Percentiles rank a stretch among this genome's conserved stretches.
These are phyloP conservation scores for Andricus quercusramuli DNA, from an alignment of 2,888 invertebrate genomes.

Conservation along the genomic window DNA sequence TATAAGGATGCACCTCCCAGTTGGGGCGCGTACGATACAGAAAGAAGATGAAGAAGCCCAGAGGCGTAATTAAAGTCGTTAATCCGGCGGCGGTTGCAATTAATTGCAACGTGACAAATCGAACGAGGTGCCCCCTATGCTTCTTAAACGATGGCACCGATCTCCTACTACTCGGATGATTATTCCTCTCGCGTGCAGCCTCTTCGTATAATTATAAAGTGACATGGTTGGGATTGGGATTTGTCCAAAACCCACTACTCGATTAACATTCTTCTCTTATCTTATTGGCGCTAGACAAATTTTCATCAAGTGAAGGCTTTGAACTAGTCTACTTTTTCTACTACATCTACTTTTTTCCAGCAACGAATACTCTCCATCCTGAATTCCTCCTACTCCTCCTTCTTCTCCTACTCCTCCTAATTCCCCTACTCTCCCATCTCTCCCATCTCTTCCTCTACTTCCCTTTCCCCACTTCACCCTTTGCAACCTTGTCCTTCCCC, in stretches of 20 bases:
- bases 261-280: conserved; percentile 2
- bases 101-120: conserved; percentile 70
- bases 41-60: conserved; percentile 51
- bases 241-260: conserved; percentile 11
- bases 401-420: no score
- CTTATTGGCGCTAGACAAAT: neutral
- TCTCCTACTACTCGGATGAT: conserved; percentile 55
- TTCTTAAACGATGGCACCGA: conserved; percentile 53
- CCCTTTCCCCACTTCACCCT: no score
- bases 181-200: conserved; percentile 57
- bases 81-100: conserved; percentile 67
- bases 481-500: no score
- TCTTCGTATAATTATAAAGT: conserved; percentile 43
- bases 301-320: conserved; percentile 27
- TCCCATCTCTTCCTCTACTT: no score
- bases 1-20: conserved; percentile 10
- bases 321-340: conserved; percentile 25
- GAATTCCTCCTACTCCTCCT: no score
- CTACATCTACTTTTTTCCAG: neutral
- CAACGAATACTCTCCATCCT: no score
- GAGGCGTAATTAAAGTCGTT: conserved; percentile 66
- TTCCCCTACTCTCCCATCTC: no score
- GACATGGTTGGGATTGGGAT: neutral
- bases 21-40: conserved; percentile 34
- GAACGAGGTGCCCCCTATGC: conserved; percentile 56